phyloP scores from a whole-genome alignment of 1,140 invertebrate species.

The Tetramorium alpestre region DNA sequence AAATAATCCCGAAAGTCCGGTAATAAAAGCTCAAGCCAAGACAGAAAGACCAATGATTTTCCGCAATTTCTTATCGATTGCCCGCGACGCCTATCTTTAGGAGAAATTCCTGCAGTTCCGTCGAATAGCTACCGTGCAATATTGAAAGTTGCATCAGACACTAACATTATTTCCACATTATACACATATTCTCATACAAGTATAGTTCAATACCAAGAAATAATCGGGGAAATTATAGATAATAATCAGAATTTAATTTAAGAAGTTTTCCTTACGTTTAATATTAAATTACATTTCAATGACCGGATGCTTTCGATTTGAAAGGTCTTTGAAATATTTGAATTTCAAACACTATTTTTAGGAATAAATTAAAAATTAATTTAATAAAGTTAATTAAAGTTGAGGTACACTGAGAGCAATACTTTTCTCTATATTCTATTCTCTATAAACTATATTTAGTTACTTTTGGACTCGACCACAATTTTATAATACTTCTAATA shows the following conservation, averaged over 20 bases:
- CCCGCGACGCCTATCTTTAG: conserved; percentile 17
- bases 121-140: neutral
- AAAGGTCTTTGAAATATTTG: neutral
- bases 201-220: neutral
- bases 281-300: neutral
- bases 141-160: neutral
- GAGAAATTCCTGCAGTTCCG: neutral
- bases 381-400: neutral
- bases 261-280: neutral
- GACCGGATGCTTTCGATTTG: no score
- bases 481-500: no score
- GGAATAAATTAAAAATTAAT: neutral
- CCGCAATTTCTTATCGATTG: conserved; percentile 48
- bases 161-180: neutral
- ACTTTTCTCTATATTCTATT: no score
- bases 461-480: no score
- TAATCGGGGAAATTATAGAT: neutral
- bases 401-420: no score
- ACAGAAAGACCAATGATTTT: conserved; percentile 30
- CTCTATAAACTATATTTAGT: no score
- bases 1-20: conserved; percentile 22
- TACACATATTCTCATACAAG: neutral
- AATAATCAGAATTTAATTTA: neutral
- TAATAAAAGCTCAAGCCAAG: conserved; percentile 28
- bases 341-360: neutral